Evolutionary conservation across 2,888 invertebrate species (phyloP), one percentile per base, ranked within the genome.

Genomic region (Acrobasis suavella): DNA sequence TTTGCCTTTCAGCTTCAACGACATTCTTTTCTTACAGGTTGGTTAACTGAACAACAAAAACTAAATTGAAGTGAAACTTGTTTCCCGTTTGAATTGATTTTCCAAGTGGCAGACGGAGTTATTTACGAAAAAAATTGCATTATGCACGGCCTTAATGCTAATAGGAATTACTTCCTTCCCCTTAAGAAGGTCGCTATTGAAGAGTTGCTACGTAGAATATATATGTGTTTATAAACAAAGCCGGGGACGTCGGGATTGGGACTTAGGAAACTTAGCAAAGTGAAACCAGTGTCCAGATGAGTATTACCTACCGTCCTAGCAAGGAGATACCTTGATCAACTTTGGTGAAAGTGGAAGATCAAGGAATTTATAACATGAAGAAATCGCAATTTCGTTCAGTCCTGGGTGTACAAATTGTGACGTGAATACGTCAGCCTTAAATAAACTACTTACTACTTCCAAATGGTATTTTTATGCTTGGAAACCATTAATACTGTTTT

Each of bases 401-500:
- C n/a, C n/a, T n/a, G n/a, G n/a, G n/a, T n/a, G n/a, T n/a, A n/a
- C n/a, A n/a, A 68, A 56, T 42, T 14, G 69, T 75, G 74, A 78
- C 73, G 74, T 78, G 74, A 71, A 50, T 58, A 68, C 67, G 72
- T 15, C 54, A 46, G 61, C 75, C 75, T 73, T 81, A 78, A 80
- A 81, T 79, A 77, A 77, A 68, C 64, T 66, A 67, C 65, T 83
- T 80, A 78, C 77, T 74, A 75, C 74, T 83, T 78, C 79, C 77
- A 74, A 74, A 74, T 76, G 75, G 72, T 74, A 76, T 74, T 81
- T 81, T 77, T 84, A 78, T 83, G 80, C 77, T 76, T 72, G 70
- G 71, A 67, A 67, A 76, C 72, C 78, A 83, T 85, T 83, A 83
- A 82, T 83, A 69, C 74, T 70, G 72, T 78, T 83, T 79, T 78